Base-by-base conservation (phyloP, 2,113 vertebrate species). In the Collichthys lucidus region DNA sequence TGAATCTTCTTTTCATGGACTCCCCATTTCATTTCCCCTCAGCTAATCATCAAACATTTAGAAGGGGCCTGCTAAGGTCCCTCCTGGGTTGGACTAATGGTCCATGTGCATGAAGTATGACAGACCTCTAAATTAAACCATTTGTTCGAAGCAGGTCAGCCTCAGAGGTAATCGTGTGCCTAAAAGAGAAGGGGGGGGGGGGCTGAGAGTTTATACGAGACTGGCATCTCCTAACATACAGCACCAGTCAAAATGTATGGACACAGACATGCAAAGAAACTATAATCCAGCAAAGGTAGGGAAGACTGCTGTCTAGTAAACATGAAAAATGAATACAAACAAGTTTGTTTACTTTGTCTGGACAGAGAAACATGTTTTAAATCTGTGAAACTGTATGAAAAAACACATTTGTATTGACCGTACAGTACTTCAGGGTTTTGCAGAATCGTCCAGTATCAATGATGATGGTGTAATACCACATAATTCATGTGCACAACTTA, bases 141-240 rank as follows among this genome's bases (percentile, higher is more conserved):
- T 84, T 82, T 80, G 66, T 77, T 83, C 65, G 84, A 81, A 86
- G 77, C 84, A 78, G 74, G 68, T 77, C 79, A 57, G 29, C 50
- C 69, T 63, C 55, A 67, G 76, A 64, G 59, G 64, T 64, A 63
- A 61, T 44, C 42, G 61, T 50, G 53, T 63, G 64, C 31, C 49
- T 31, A 53, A 71, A 77, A 72, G 22, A 19, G 62, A 49, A 44
- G 9, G n/a, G 20, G n/a, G n/a, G n/a, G n/a, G n/a, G 14, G 61
- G 24, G 3, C 55, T 53, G 35, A 60, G n/a, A 44, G 31, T 68
- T 62, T 8, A 49, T 49, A 20, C 52, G 11, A 4, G 35, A 47
- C 47, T 5, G 17, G 44, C 29, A 29, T 68, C 63, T 74, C 24
- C 19, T 19, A 55, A 47, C 31, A 83, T 52, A 40, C 35, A 40